Evolutionary conservation across 2,113 vertebrate species (phyloP).

Genomic region (Oreochromis tanganicae): DNA sequence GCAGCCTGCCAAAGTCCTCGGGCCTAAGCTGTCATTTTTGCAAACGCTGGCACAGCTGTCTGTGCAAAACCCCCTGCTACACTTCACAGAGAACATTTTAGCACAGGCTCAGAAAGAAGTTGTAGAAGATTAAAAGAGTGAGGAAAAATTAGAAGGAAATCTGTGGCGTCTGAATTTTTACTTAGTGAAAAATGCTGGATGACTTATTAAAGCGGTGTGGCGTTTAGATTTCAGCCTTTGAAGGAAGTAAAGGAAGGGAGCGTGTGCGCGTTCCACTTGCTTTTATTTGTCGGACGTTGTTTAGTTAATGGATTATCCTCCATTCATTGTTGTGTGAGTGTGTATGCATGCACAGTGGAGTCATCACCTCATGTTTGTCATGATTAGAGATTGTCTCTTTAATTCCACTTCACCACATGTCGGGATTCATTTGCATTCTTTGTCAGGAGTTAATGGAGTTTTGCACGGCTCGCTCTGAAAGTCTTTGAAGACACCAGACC

Average conservation of each 20-base stretch:
- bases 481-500: constrained; percentile 99
- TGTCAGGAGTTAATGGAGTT: constrained; percentile 99
- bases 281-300: constrained; percentile 8
- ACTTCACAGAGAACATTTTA: constrained; percentile 38
- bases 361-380: constrained; percentile 93
- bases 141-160: constrained; percentile 33
- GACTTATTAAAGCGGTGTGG: not conserved
- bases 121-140: not conserved
- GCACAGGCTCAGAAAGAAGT: constrained; percentile 21
- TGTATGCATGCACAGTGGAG: constrained; percentile 50
- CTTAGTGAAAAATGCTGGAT: not conserved
- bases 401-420: constrained; percentile 99
- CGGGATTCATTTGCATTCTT: constrained; percentile 99
- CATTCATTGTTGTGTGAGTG: constrained; percentile 1
- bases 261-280: not conserved
- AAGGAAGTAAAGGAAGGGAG: not conserved
- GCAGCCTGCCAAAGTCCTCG: constrained; percentile 86
- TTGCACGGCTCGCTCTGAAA: constrained; percentile 89
- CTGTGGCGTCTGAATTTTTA: constrained; percentile 72
- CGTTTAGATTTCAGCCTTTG: not conserved
- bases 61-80: constrained; percentile 70
- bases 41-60: constrained; percentile 91
- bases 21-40: constrained; percentile 95
- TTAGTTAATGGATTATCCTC: constrained; percentile 16
- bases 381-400: constrained; percentile 98